A percentile compares a stretch with the other conserved stretches of the same genome.
phyloP scores from a whole-genome alignment of 2,888 invertebrate species.

The Drosophila meridionalis region DNA sequence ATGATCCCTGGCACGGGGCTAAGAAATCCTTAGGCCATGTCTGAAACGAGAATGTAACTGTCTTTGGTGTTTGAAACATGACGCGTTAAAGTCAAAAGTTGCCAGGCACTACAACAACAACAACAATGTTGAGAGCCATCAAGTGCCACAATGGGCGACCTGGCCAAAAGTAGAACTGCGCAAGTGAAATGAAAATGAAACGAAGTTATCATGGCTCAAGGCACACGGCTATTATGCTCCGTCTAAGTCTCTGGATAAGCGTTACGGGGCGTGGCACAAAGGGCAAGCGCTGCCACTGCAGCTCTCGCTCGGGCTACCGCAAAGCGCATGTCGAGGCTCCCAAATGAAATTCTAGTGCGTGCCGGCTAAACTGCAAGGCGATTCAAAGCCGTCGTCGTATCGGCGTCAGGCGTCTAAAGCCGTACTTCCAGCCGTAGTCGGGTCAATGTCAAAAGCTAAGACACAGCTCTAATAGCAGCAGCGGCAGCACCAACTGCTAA shows the following conservation, averaged over 20 bases:
- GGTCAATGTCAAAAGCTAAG: constrained; percentile 73
- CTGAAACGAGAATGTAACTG: constrained; percentile 56
- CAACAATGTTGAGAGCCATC: constrained; percentile 43
- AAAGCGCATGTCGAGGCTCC: constrained; percentile 54
- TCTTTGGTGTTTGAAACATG: constrained; percentile 47
- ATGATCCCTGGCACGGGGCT: constrained; percentile 29
- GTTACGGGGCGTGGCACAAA: constrained; percentile 41
- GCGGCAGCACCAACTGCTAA: constrained; percentile 39
- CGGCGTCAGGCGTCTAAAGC: constrained; percentile 8
- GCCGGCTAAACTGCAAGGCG: constrained; percentile 47
- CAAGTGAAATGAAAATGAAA: constrained; percentile 72
- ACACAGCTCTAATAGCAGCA: constrained; percentile 43
- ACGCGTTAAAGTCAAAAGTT: constrained; percentile 73
- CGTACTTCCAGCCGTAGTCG: constrained; percentile 20
- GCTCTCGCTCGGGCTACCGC: constrained; percentile 16
- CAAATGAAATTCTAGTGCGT: constrained; percentile 70
- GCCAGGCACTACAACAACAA: constrained; percentile 28
- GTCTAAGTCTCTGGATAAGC: constrained; percentile 52
- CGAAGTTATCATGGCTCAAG: constrained; percentile 68
- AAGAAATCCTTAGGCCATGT: constrained; percentile 59
- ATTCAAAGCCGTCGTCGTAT: constrained; percentile 24
- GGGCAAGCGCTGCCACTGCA: constrained; percentile 11
- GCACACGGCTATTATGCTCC: constrained; percentile 58
- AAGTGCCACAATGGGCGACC: constrained; percentile 51
- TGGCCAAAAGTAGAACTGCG: constrained; percentile 46